phyloP scores from a whole-genome alignment of 2,797 vertebrate genomes.

The Anomalospiza imberbis region DNA sequence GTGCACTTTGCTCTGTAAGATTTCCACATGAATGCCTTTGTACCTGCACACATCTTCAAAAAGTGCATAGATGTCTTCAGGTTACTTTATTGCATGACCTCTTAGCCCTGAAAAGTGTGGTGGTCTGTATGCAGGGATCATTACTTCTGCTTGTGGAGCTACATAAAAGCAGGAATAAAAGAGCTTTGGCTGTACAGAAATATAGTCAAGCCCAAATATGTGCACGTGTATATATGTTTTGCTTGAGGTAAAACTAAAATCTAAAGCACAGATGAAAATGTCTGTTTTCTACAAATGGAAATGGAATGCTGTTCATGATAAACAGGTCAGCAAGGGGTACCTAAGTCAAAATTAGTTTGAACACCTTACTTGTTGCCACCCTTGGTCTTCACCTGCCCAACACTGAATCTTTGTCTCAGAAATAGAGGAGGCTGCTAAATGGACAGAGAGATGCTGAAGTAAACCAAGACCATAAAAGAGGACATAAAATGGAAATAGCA shows the following conservation, averaged over 20 bases:
- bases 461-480: neutral
- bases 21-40: neutral
- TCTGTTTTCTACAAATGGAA: neutral
- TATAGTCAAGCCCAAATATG: neutral
- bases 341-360: neutral
- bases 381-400: neutral
- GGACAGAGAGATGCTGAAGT: neutral
- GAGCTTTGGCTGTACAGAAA: neutral
- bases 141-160: neutral
- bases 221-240: rapidly evolving
- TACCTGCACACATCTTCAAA: neutral
- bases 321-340: neutral
- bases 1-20: neutral
- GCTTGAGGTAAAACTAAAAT: neutral
- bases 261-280: neutral
- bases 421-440: neutral
- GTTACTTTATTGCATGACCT: neutral
- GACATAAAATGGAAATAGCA: neutral
- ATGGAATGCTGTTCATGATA: neutral
- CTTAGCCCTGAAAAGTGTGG: neutral
- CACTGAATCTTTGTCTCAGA: neutral
- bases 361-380: neutral
- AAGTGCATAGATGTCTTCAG: neutral
- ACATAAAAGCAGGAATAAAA: neutral
- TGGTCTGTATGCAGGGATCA: neutral